phyloP scores from a whole-genome alignment of 2,888 invertebrate genomes.

The Chironomus riparius region DNA sequence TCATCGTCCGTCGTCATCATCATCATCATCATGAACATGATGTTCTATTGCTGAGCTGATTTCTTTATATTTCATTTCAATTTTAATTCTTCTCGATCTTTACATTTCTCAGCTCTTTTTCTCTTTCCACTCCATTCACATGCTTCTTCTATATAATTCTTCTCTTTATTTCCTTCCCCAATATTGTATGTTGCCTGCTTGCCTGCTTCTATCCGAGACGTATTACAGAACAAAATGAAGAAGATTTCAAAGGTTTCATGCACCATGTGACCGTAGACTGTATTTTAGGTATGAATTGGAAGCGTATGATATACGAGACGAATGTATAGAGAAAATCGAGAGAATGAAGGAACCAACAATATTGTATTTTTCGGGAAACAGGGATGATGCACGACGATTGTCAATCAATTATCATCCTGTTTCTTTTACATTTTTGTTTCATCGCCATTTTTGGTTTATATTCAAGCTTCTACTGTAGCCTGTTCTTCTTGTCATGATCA shows the following conservation, averaged over 20 bases:
- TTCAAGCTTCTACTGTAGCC: too few relatives aligned
- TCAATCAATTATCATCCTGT: constrained; percentile 23
- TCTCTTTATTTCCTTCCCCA: too few relatives aligned
- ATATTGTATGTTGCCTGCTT: background rate
- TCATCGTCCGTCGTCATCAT: too few relatives aligned
- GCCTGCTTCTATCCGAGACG: background rate
- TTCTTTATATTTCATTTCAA: too few relatives aligned
- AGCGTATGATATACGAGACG: background rate
- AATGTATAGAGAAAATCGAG: background rate
- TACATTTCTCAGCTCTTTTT: too few relatives aligned
- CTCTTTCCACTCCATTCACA: too few relatives aligned
- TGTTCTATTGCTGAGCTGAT: too few relatives aligned
- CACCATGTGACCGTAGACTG: constrained; percentile 3
- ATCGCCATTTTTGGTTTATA: background rate
- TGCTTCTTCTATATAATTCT: too few relatives aligned
- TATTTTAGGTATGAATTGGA: background rate
- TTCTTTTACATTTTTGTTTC: constrained; percentile 7
- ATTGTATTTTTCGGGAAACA: background rate
- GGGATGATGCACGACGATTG: constrained; percentile 21
- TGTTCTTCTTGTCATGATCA: too few relatives aligned
- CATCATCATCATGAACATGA: too few relatives aligned
- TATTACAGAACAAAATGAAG: background rate
- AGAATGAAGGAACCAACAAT: constrained; percentile 9
- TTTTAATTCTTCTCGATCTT: too few relatives aligned
- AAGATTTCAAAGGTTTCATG: constrained; percentile 1